Percentiles rank a stretch among this genome's conserved stretches.
These are phyloP conservation scores for Endotricha flammealis DNA, from an alignment of 2,888 invertebrate genomes.

Conservation along the genomic window DNA sequence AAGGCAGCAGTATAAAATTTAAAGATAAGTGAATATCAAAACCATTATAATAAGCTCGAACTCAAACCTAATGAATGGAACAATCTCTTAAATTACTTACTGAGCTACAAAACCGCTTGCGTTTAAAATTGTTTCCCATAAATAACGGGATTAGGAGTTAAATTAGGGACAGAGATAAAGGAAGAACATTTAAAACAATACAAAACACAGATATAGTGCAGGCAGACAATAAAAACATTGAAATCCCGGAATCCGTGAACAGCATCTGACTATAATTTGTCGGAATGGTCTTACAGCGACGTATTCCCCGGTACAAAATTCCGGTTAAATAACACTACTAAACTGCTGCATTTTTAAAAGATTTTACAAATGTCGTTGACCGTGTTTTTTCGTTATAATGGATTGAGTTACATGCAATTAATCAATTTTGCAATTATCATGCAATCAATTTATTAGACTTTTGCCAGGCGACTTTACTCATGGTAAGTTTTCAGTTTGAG, in stretches of 20 bases:
- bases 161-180: constrained; percentile 12
- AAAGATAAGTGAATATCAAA: too few species aligned
- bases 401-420: too few species aligned
- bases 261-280: constrained; percentile 44
- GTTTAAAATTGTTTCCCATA: constrained; percentile 13
- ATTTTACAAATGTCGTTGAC: too few species aligned
- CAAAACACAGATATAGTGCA: constrained; percentile 31
- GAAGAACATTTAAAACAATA: constrained; percentile 30
- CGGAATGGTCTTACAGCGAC: constrained; percentile 29
- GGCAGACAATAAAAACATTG: constrained; percentile 37
- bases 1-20: too few species aligned
- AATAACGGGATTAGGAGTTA: background rate
- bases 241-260: constrained; percentile 25
- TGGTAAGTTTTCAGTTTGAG: too few species aligned
- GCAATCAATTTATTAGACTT: too few species aligned
- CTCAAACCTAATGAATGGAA: background rate
- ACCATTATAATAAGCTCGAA: too few species aligned
- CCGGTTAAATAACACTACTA: too few species aligned
- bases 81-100: background rate
- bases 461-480: too few species aligned
- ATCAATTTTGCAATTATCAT: too few species aligned
- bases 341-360: too few species aligned
- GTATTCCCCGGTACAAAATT: constrained; percentile 5
- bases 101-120: background rate
- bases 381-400: too few species aligned